These are phyloP conservation scores for Sinhomidia bicolor DNA, from an alignment of 2,888 invertebrate species.

Conservation along the genomic window DNA sequence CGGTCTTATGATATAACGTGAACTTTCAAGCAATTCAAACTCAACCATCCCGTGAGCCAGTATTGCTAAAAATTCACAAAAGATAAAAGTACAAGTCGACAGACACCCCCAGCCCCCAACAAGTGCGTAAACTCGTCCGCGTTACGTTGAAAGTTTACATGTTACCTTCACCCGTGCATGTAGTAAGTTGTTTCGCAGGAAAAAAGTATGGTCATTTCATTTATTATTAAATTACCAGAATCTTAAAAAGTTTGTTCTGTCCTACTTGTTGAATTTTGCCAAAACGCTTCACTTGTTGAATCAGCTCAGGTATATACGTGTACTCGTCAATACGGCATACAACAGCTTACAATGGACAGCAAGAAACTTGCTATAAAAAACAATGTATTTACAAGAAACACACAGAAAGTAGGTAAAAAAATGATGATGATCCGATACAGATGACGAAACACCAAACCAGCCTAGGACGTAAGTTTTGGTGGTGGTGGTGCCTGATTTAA, in stretches of 20 bases:
- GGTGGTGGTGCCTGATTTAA: slow-evolving; percentile 56
- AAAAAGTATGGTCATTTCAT: slow-evolving; percentile 3
- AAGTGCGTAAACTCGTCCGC: slow-evolving; percentile 10
- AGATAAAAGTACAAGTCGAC: neutral
- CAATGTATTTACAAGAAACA: neutral
- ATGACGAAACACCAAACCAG: slow-evolving; percentile 37
- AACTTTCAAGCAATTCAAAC: neutral
- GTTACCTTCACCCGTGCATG: neutral
- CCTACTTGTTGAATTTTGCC: slow-evolving; percentile 14
- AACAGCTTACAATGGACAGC: too few species aligned
- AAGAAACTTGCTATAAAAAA: neutral
- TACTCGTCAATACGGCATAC: too few species aligned
- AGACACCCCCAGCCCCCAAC: neutral
- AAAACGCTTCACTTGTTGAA: slow-evolving; percentile 28
- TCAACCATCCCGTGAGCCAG: too few species aligned
- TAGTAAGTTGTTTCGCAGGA: neutral
- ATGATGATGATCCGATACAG: slow-evolving; percentile 9
- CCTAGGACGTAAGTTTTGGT: slow-evolving; percentile 5
- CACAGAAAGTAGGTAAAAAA: slow-evolving; percentile 38
- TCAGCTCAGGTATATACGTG: too few species aligned
- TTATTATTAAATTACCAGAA: slow-evolving; percentile 28
- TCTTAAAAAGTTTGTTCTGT: slow-evolving; percentile 19
- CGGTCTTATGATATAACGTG: slow-evolving; percentile 22
- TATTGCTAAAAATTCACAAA: too few species aligned
- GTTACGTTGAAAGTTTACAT: neutral